Base-by-base conservation (phyloP, 2,888 invertebrate species). In the Congeria kusceri region DNA sequence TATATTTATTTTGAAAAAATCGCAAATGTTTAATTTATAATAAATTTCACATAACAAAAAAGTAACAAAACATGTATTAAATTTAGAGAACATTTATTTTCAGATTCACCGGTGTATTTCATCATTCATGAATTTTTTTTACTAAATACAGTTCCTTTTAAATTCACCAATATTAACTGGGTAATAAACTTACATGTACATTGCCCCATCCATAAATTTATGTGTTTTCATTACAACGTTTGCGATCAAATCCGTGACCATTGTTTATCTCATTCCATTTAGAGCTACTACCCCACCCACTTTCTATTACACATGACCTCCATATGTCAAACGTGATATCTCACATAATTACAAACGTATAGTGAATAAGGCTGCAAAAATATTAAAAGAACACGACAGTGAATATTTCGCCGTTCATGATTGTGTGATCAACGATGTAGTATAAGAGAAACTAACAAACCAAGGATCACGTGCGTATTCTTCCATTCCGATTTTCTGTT, bases 391-490 rank as follows among this genome's bases (percentile, higher is more conserved):
- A 53, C 2, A 53, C 25, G 13, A 25, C n/a, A 53, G 13, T 9
- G 39, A 13, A 39, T 39, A 3, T 39, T 39, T 39, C 39, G 39
- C 53, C 53, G n/a, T 18, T 53, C 53, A 53, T 39, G 39, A 39
- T 13, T 39, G 15, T 13, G 39, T 39, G 39, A 53, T 53, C 53
- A 9, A 53, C 1, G 2, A 23, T 53, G 20, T 53, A 15, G 25
- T 25, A 62, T 5, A n/a, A 23, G 32, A 23, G 49, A 46, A 5
- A 25, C 63, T 88, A 28, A 29, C 71, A 89, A 86, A 94, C 94
- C 98, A 98, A 27, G 98, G 98, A 95, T 98, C 98, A 95, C 98
- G 95, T 73, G 97, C 96, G 94, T 98, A 98, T 95, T 98, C 98
- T 94, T 98, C 98, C 98, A 98, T 98, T 61, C 61, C 57, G 49